A percentile compares a stretch with the other conserved stretches of the same genome.
phyloP scores from a whole-genome alignment of 2,797 vertebrate genomes.

The Channa striata region DNA sequence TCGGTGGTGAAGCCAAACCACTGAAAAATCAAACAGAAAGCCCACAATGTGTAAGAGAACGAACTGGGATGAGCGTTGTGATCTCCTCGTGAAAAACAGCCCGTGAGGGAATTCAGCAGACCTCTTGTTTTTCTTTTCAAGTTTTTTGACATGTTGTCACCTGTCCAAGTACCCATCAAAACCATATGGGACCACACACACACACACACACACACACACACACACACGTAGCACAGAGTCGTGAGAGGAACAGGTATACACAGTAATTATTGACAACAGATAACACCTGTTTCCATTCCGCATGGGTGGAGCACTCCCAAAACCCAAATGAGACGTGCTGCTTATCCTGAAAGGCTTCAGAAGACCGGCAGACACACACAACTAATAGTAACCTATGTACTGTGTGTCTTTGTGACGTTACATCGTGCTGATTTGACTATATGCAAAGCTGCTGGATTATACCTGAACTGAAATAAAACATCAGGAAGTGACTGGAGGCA shows the following conservation, averaged over 20 bases:
- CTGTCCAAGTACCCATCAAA: conserved; percentile 69
- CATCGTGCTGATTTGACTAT: background rate
- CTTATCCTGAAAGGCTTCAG: conserved; percentile 51
- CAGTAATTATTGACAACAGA: conserved; percentile 70
- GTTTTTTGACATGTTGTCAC: conserved; percentile 72
- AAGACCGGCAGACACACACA: conserved; percentile 21
- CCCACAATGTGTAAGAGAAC: conserved; percentile 11
- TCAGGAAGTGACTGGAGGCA: background rate
- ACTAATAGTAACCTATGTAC: background rate
- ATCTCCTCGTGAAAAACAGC: conserved; percentile 18
- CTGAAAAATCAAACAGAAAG: conserved; percentile 19
- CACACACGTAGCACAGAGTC: conserved; percentile 23
- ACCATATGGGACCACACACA: conserved; percentile 70
- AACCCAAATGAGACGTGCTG: conserved; percentile 54
- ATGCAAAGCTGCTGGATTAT: background rate
- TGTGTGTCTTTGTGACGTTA: background rate
- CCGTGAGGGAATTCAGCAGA: conserved; percentile 34
- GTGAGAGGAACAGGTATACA: conserved; percentile 38
- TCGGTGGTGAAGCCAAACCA: conserved; percentile 21
- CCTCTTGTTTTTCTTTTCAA: conserved; percentile 44
- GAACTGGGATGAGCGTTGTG: conserved; percentile 15
- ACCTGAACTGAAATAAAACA: background rate
- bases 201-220: conserved; percentile 31
- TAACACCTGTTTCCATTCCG: conserved; percentile 75
- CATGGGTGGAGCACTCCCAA: conserved; percentile 57